Base-by-base conservation (phyloP, 2,888 invertebrate species). In the Kuschelorhynchus macadamiae region DNA sequence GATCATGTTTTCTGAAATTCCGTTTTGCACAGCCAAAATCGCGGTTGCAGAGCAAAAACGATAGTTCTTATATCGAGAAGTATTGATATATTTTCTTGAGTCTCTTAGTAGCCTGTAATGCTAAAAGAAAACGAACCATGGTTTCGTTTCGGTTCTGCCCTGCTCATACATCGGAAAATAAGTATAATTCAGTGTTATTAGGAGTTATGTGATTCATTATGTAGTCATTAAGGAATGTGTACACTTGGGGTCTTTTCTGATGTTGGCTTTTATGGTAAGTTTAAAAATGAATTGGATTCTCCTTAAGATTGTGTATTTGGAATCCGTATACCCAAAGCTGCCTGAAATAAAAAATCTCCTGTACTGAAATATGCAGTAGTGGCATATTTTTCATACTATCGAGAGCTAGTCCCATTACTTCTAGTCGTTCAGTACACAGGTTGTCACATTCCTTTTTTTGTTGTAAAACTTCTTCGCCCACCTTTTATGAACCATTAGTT, bases 361-460 rank as follows among this genome's bases (percentile, higher is more conserved):
- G 77, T 1, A 78, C 77, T 20, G 78, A 77, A 41, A 77, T 71
- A 14, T 67, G 53, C 12, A 67, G 67, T 9, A 71, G 41, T 9
- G 67, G 71, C 14, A 70, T 11, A 46, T 71, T 71, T 66, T 78
- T 77, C 74, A 78, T 77, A 50, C 60, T 77, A 60, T 78, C 76
- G 57, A 77, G 75, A 21, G 49, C 33, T 17, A 78, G 64, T 18
- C 69, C 77, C n/a, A 52, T 61, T 25, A 72, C 61, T 30, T 47
- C 56, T 46, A 59, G 50, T 33, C 41, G 50, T 36, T 65, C 36
- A 42, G 30, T 59, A 56, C 63, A 67, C 53, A 63, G 44, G 17
- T 21, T 59, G 49, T 41, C 11, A 70, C 57, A 16, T 70, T 47
- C 61, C 66, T 46, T 9, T 57, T 49, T 63, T 70, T 67, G 41